These are phyloP conservation scores for Scaptomyza montana DNA, from an alignment of 1,140 invertebrate species.

Conservation along the genomic window DNA sequence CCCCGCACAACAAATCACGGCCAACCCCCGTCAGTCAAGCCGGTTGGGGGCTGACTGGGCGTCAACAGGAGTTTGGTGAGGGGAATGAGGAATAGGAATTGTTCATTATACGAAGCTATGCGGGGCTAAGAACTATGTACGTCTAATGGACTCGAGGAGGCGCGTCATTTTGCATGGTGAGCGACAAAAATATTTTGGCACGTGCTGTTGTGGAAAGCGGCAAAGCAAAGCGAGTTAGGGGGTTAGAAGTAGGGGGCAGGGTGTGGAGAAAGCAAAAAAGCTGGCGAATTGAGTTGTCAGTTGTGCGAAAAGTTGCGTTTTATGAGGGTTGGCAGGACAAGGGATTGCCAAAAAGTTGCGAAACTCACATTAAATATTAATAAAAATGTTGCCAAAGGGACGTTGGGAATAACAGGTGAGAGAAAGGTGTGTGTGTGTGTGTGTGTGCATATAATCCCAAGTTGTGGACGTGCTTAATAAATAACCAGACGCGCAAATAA, in stretches of 20 bases:
- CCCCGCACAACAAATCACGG: constrained; percentile 30
- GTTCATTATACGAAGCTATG: constrained; percentile 64
- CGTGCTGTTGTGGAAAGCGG: constrained; percentile 48
- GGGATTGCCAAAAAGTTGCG: constrained; percentile 62
- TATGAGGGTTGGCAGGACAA: constrained; percentile 67
- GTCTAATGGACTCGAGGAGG: constrained; percentile 65
- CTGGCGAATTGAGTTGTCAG: constrained; percentile 79
- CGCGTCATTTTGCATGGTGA: constrained; percentile 60
- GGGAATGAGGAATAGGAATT: constrained; percentile 44
- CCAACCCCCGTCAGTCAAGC: constrained; percentile 31
- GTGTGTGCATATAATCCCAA: constrained; percentile 20
- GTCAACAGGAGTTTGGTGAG: not conserved
- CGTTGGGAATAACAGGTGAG: constrained; percentile 57
- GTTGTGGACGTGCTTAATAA: constrained; percentile 64
- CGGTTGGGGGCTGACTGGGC: not conserved
- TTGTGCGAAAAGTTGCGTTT: constrained; percentile 79
- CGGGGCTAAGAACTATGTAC: constrained; percentile 50
- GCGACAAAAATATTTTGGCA: constrained; percentile 73
- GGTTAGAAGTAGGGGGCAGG: constrained; percentile 17
- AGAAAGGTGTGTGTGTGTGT: constrained; percentile 25
- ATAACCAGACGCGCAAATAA: constrained; percentile 35
- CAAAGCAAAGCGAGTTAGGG: not conserved
- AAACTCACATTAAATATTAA: constrained; percentile 81
- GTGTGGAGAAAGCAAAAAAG: constrained; percentile 13
- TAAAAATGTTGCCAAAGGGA: constrained; percentile 77